phyloP scores from a whole-genome alignment of 1,140 invertebrate species.

The Drosophila azteca region DNA sequence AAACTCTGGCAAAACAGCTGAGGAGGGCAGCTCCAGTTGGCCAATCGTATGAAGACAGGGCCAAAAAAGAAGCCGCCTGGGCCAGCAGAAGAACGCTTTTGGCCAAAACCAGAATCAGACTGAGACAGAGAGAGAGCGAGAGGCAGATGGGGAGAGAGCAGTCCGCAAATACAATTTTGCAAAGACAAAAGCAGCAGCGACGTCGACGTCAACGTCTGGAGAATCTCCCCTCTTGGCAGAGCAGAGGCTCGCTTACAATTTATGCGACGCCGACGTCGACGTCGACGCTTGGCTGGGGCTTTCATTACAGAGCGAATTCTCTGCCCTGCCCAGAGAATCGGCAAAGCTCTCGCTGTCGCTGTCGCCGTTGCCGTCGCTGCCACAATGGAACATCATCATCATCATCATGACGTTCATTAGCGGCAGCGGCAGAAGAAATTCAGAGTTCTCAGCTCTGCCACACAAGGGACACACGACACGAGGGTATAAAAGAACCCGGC shows the following conservation, averaged over 20 bases:
- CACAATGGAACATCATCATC: constrained; percentile 47
- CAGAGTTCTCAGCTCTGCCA: constrained; percentile 28
- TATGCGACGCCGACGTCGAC: constrained; percentile 1
- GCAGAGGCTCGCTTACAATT: constrained; percentile 14
- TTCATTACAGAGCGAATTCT: constrained; percentile 52
- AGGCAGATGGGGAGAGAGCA: constrained; percentile 35
- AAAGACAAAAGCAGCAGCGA: constrained; percentile 59
- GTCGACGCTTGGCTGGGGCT: constrained; percentile 37
- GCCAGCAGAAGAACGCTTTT: constrained; percentile 64
- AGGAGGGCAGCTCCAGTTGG: constrained; percentile 53
- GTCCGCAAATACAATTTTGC: constrained; percentile 59
- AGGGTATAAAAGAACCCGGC: constrained; percentile 78
- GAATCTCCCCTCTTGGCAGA: neutral
- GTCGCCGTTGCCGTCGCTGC: constrained; percentile 32
- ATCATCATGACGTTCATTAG: constrained; percentile 57
- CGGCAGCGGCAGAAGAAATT: constrained; percentile 69
- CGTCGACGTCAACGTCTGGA: constrained; percentile 11
- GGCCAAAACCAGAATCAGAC: constrained; percentile 65
- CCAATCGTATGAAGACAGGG: constrained; percentile 72
- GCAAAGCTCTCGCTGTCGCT: constrained; percentile 40
- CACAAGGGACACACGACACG: constrained; percentile 33
- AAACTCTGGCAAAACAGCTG: constrained; percentile 66
- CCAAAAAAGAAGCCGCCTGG: constrained; percentile 47
- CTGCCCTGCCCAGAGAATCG: constrained; percentile 48
- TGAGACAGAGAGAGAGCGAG: constrained; percentile 13